phyloP scores from a whole-genome alignment of 2,888 invertebrate genomes.

The Pandemis cinnamomeana region DNA sequence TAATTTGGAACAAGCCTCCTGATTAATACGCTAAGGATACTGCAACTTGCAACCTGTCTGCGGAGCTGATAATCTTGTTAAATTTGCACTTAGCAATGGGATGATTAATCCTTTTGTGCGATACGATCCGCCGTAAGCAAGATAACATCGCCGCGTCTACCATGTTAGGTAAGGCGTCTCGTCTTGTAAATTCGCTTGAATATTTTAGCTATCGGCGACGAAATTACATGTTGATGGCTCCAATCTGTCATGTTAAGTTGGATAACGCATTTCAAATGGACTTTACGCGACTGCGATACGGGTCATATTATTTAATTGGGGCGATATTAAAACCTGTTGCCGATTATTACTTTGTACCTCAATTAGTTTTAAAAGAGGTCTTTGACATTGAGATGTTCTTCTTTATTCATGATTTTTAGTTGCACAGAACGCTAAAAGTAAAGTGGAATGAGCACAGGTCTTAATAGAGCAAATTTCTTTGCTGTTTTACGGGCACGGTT shows the following conservation, averaged over 20 bases:
- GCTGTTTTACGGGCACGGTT: neutral
- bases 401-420: neutral
- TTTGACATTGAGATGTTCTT: conserved; percentile 19
- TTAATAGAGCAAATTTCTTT: neutral
- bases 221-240: conserved; percentile 37
- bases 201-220: conserved; percentile 39
- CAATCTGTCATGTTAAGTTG: conserved; percentile 32
- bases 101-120: conserved; percentile 34
- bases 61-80: conserved; percentile 42
- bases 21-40: conserved; percentile 37
- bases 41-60: conserved; percentile 42
- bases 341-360: conserved; percentile 32
- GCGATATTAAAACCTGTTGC: conserved; percentile 8
- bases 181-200: conserved; percentile 36
- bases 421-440: neutral
- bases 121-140: conserved; percentile 26
- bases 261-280: conserved; percentile 6
- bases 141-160: conserved; percentile 30
- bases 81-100: conserved; percentile 42
- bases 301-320: neutral
- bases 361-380: conserved; percentile 39
- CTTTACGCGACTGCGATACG: conserved; percentile 9
- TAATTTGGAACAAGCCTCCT: conserved; percentile 35
- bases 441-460: conserved; percentile 8
- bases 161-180: conserved; percentile 36